These are phyloP conservation scores for Teleiodes luculella DNA, from an alignment of 2,888 invertebrate species.

Conservation along the genomic window DNA sequence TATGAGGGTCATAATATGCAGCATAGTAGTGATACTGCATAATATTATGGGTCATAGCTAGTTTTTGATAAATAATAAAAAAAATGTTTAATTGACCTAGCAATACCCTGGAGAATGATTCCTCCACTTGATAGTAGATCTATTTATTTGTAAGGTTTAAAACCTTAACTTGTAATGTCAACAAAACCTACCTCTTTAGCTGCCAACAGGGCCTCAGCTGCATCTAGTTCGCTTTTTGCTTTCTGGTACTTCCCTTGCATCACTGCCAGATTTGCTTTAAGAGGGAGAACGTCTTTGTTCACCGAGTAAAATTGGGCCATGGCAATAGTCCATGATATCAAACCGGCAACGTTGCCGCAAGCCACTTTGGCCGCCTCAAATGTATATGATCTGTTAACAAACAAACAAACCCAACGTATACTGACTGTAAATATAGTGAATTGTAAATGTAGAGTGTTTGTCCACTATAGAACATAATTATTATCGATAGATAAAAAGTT, in stretches of 20 bases:
- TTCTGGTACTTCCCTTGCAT: slow-evolving; percentile 87
- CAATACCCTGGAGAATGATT: slow-evolving; percentile 93
- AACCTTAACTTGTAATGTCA: no score
- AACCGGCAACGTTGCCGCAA: slow-evolving; percentile 93
- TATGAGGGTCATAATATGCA: slow-evolving; percentile 97
- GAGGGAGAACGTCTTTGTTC: slow-evolving; percentile 91
- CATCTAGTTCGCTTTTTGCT: slow-evolving; percentile 79
- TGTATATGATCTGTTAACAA: slow-evolving; percentile 82
- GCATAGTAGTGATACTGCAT: no score
- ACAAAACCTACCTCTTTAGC: slow-evolving; percentile 65
- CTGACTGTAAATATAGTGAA: not conserved
- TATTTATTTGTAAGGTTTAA: no score
- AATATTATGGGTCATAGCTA: no score
- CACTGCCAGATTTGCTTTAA: slow-evolving; percentile 89
- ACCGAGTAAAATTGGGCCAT: slow-evolving; percentile 92
- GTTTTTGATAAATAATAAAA: slow-evolving; percentile 85
- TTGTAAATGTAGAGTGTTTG: no score
- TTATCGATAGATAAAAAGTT: no score
- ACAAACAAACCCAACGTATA: no score
- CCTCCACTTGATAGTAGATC: slow-evolving; percentile 97
- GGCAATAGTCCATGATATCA: slow-evolving; percentile 92
- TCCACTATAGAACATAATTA: no score
- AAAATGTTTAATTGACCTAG: slow-evolving; percentile 89
- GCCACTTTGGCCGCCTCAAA: slow-evolving; percentile 90
- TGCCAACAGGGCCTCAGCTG: slow-evolving; percentile 74